Conservation (phyloP, 2,113 vertebrate species). For the Dipodomys ordii region DNA sequence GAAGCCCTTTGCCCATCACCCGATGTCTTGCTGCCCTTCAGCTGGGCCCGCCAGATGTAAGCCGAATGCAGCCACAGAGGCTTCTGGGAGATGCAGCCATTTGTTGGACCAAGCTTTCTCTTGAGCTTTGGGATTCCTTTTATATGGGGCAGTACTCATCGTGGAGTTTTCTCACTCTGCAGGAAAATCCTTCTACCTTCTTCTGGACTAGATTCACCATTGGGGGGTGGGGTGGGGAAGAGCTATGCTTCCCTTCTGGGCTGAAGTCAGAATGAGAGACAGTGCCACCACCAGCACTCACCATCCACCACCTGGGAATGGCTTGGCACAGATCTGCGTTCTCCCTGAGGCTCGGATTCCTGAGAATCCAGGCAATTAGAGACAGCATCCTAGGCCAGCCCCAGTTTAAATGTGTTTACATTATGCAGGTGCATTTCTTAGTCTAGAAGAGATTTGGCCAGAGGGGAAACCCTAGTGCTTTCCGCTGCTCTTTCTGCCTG, state of each 20-base stretch:
- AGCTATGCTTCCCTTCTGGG: rapidly evolving
- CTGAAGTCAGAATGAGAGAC: background rate
- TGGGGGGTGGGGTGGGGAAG: too few species aligned
- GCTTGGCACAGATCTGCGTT: background rate
- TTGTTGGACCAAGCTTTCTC: background rate
- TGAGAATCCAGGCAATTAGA: background rate
- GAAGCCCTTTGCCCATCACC: background rate
- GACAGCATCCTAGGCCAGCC: rapidly evolving
- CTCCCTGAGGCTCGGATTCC: background rate
- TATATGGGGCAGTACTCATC: background rate
- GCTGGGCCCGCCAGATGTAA: rapidly evolving
- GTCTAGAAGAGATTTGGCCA: background rate
- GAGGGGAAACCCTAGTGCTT: background rate
- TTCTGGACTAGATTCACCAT: too few species aligned
- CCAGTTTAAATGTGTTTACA: background rate
- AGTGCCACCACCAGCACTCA: slow-evolving; percentile 70
- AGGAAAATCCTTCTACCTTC: background rate
- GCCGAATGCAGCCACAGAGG: background rate
- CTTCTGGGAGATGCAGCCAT: background rate
- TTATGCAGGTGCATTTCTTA: background rate
- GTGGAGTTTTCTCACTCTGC: background rate
- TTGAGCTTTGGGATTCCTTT: background rate
- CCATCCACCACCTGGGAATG: background rate
- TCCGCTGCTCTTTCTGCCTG: background rate
- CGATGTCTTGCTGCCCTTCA: rapidly evolving